Percentiles rank a stretch among this genome's conserved stretches.
Conservation (phyloP, 2,797 vertebrate species). For the Thalassophryne amazonica region DNA sequence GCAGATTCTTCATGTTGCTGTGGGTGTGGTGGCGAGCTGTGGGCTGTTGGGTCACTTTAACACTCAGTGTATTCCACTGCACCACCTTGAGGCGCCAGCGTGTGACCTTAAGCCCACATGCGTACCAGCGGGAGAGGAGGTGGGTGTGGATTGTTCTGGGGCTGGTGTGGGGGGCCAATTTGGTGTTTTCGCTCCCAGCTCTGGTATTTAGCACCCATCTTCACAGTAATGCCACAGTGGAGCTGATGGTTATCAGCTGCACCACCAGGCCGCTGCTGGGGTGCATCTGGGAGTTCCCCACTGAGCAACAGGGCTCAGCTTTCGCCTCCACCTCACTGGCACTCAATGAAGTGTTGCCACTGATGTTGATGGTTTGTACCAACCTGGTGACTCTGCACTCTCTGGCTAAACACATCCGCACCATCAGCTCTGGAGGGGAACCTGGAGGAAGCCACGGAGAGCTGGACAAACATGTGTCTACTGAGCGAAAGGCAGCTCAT, state of each 20-base stretch:
- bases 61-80: constrained; percentile 79
- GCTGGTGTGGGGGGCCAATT: constrained; percentile 73
- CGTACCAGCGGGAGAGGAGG: constrained; percentile 59
- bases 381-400: constrained; percentile 76
- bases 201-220: constrained; percentile 71
- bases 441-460: constrained; percentile 42
- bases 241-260: constrained; percentile 83
- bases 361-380: constrained; percentile 79
- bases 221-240: constrained; percentile 69
- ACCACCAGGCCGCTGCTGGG: constrained; percentile 80
- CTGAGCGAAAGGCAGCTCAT: constrained; percentile 77
- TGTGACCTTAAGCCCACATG: constrained; percentile 54
- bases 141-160: constrained; percentile 60
- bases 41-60: constrained; percentile 80
- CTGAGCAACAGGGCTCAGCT: constrained; percentile 54
- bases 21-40: constrained; percentile 85
- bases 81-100: constrained; percentile 71
- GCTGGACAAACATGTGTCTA: constrained; percentile 63
- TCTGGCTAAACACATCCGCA: constrained; percentile 76
- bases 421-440: constrained; percentile 46
- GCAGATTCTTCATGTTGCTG: constrained; percentile 81
- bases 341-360: constrained; percentile 77
- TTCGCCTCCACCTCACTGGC: constrained; percentile 76
- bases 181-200: constrained; percentile 76
- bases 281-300: constrained; percentile 81